These are phyloP conservation scores for Bembecia ichneumoniformis DNA, from an alignment of 2,888 invertebrate species.

Conservation along the genomic window DNA sequence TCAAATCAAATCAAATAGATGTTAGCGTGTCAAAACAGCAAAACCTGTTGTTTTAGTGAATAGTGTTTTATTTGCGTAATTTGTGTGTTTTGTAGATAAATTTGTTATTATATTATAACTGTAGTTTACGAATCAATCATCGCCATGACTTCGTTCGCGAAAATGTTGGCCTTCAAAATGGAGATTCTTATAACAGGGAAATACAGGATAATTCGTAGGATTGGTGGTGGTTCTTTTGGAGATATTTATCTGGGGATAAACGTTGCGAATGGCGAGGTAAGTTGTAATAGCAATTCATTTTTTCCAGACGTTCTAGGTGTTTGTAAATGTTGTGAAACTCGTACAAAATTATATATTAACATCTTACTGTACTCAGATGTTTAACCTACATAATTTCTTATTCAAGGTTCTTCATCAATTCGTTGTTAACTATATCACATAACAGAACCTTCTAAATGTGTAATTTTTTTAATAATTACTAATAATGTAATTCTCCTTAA, in stretches of 20 bases:
- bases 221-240: slow-evolving; percentile 97
- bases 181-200: slow-evolving; percentile 59
- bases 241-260: slow-evolving; percentile 96
- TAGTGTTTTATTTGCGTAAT: slow-evolving; percentile 15
- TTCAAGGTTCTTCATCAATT: background rate
- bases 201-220: slow-evolving; percentile 92
- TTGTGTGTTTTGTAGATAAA: slow-evolving; percentile 17
- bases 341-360: background rate
- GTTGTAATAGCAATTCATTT: slow-evolving; percentile 15
- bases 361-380: background rate
- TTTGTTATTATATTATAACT: slow-evolving; percentile 14
- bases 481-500: too few relatives aligned
- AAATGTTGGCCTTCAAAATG: slow-evolving; percentile 68
- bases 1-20: slow-evolving; percentile 19
- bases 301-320: too few relatives aligned
- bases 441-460: too few relatives aligned
- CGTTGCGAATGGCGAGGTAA: slow-evolving; percentile 87
- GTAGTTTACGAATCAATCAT: slow-evolving; percentile 12
- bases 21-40: slow-evolving; percentile 22
- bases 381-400: background rate
- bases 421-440: background rate
- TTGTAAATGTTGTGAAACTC: background rate
- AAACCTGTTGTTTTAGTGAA: slow-evolving; percentile 16
- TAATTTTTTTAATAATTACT: too few relatives aligned
- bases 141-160: slow-evolving; percentile 25